Evolutionary conservation across 1,140 invertebrate genomes (phyloP), one percentile per base, ranked within the genome.

Genomic region (Temnothorax nylanderi): DNA sequence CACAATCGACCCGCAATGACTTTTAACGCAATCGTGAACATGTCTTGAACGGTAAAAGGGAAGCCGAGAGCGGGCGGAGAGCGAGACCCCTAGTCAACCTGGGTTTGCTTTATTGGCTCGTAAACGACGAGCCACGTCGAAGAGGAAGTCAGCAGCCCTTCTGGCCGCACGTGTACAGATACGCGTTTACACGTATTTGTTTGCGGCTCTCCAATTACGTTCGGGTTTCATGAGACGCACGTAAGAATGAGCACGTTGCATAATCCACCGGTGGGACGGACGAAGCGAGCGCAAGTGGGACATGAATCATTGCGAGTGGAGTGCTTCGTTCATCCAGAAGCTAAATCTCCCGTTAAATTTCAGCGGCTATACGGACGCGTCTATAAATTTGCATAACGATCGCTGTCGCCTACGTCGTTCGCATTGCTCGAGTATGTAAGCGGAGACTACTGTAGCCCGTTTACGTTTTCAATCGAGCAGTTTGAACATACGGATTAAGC

Each of bases 81-180:
- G 41, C 13, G 26, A 75, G 41, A 74, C 44, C 54, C n/a, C 32
- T 8, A 54, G 80, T 84, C 80, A 65, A 86, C 69, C 64, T 62
- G 74, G 69, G 82, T 88, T 89, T 91, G 85, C 89, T 93, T 93
- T 93, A 93, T 93, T 91, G 89, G 89, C 92, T 93, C 92, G 91
- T 93, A 93, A 93, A 93, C 86, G 81, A 49, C 85, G 82, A 86
- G 76, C 60, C 76, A 75, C 72, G 86, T 86, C 78, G 82, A 76
- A 89, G 75, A 88, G 91, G 91, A 92, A 92, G 88, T 91, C 90
- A 86, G 65, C 82, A 67, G 87, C 78, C 74, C 81, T 85, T 86
- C 82, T 49, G 37, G 54, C 41, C 72, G 41, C n/a, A 26, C 47
- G 32, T 37, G 21, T 34, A 64, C 41, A 21, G 16, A 58, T 47